A percentile compares a stretch with the other conserved stretches of the same genome.
phyloP scores from a whole-genome alignment of 2,113 vertebrate species.

The Isurus oxyrinchus region DNA sequence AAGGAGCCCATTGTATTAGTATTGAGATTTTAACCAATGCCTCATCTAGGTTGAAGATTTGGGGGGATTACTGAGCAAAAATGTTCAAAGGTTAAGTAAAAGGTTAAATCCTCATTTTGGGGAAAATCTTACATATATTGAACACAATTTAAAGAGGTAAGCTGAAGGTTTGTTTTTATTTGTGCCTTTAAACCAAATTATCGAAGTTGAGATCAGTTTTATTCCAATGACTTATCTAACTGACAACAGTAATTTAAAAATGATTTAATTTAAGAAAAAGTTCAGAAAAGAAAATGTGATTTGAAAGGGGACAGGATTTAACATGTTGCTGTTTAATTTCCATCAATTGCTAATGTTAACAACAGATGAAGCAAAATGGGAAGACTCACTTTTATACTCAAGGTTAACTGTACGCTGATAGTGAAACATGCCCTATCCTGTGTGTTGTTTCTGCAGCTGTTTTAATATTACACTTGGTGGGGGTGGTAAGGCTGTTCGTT shows the following conservation, averaged over 20 bases:
- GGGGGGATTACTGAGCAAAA: background rate
- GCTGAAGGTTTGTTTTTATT: background rate
- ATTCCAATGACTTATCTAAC: background rate
- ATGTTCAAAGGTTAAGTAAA: background rate
- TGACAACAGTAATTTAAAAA: background rate
- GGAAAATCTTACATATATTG: background rate
- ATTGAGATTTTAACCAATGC: background rate
- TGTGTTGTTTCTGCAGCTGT: background rate
- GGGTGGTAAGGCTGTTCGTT: background rate
- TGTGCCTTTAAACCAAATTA: background rate
- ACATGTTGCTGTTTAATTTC: background rate
- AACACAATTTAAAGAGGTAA: background rate
- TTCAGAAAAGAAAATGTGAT: background rate
- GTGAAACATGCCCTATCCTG: background rate
- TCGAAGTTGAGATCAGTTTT: background rate
- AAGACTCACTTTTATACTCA: background rate
- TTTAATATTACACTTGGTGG: background rate
- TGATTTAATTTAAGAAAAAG: background rate
- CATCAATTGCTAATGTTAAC: background rate
- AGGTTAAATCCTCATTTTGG: background rate
- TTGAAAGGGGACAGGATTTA: background rate
- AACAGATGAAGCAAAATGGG: background rate
- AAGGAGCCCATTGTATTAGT: background rate
- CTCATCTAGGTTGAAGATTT: constrained; percentile 2
- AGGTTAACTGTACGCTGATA: background rate